Base-by-base conservation (phyloP, 2,113 vertebrate species). In the Protobothrops mucrosquamatus region DNA sequence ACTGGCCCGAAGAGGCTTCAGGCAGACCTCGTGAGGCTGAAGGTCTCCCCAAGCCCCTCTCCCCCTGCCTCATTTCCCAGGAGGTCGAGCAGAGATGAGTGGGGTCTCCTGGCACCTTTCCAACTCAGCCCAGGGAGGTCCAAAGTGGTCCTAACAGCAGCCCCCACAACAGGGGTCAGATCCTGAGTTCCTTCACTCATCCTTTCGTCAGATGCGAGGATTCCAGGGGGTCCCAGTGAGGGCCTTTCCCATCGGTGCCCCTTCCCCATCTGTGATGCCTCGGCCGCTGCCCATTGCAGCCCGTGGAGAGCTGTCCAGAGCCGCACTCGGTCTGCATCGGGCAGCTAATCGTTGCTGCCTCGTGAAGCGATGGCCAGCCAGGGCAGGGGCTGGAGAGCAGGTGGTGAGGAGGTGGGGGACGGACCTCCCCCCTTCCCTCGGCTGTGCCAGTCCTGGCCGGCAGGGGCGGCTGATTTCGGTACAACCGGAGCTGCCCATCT, bases 391-490 rank as follows among this genome's bases (percentile, higher is more conserved):
- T 74, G n/a, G 64, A 34, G 29, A 34, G 64, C 64, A 74, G 12
- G 64, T 1, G 0, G 14, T 15, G n/a, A 34, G 29, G n/a, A 18
- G 64, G 4, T 0, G 4, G 61, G 4, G n/a, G 2, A n/a, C 2
- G 64, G 12, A 20, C 55, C 12, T n/a, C 4, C 14, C 29, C 8
- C 59, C 29, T 12, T 11, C 29, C 12, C 29, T 15, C 29, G 0
- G 4, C 55, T 56, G 0, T 20, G 15, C 55, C 55, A 20, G 55
- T 18, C 55, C 64, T 69, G 29, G 64, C 26, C 12, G 4, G 26
- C 11, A n/a, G 26, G 11, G 61, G 4, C 26, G 4, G 61, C 29
- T 69, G 61, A 29, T n/a, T 69, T 69, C 61, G 29, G 29, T 8
- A 9, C 57, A 24, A 24, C 24, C 3, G 24, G 59, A 69, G 29